Base-by-base conservation (phyloP, 2,888 invertebrate genomes). In the Metallyticus violacea region DNA sequence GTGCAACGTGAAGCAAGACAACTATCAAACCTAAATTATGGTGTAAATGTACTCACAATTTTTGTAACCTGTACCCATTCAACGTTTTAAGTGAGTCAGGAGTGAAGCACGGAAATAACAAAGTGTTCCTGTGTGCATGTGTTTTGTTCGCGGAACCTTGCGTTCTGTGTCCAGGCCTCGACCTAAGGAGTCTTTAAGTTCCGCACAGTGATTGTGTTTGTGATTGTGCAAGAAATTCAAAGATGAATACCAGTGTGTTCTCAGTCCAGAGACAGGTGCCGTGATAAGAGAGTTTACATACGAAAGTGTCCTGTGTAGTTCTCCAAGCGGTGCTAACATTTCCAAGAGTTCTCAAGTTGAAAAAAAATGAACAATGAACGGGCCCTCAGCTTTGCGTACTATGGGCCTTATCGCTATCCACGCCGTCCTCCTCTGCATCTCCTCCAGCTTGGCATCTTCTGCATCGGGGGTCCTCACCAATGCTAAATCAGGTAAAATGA, bases 331-430 rank as follows among this genome's bases (percentile, higher is more conserved):
- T n/a, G n/a, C n/a, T 62, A 62, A 62, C 40, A 15, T 62, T 62
- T 62, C 40, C 40, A 62, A 22, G 40, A 62, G 40, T 22, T 62
- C 15, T 62, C 22, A 22, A 22, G 9, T 62, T 77, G 40, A 15
- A 83, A 77, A 81, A 83, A 83, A 77, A 83, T 83, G 83, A 83
- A 83, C 77, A 83, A 83, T 83, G 83, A 83, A 77, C 15, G 77
- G 83, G 29, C 83, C 83, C 77, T 83, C 83, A 83, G 83, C 27
- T 6, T 77, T 76, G n/a, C 25, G 83, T 77, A 77, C 83, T 83
- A 28, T 77, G 83, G 83, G 83, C 29, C 83, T 83, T 77, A 28
- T 83, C 62, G 62, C 62, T 26, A 26, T 62, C 29, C 7, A 62
- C 2, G 76, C 77, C 77, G n/a, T 83, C 26, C 28, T 77, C 1